phyloP scores from a whole-genome alignment of 2,113 vertebrate genomes.

The Amblyopsis rosae region DNA sequence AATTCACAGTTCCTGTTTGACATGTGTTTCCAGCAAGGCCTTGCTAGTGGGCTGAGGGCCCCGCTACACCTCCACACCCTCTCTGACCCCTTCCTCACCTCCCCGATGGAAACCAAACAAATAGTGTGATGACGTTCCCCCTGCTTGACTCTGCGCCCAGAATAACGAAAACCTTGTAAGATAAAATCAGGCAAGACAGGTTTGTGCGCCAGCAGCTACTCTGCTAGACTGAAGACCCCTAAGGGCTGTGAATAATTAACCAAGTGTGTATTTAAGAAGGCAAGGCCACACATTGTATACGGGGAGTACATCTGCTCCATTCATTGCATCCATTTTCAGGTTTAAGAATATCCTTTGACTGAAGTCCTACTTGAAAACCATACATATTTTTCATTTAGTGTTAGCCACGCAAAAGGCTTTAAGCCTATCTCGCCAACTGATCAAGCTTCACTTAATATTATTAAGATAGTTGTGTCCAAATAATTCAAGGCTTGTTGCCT shows the following conservation, averaged over 20 bases:
- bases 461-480: no score
- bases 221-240: slow-evolving; percentile 47
- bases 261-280: slow-evolving; percentile 46
- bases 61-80: slow-evolving; percentile 41
- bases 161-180: slow-evolving; percentile 49
- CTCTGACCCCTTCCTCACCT: slow-evolving; percentile 50
- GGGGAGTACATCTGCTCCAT: neutral
- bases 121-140: slow-evolving; percentile 36
- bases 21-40: slow-evolving; percentile 73
- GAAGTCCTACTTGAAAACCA: no score
- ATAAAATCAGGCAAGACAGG: slow-evolving; percentile 65
- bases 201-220: slow-evolving; percentile 44
- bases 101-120: slow-evolving; percentile 38
- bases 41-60: slow-evolving; percentile 11
- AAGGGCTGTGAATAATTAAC: slow-evolving; percentile 59
- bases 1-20: slow-evolving; percentile 79
- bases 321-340: slow-evolving; percentile 17
- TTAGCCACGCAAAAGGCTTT: no score
- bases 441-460: no score
- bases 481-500: no score
- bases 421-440: no score
- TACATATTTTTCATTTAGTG: no score
- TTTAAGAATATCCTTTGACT: neutral
- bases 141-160: slow-evolving; percentile 48
- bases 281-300: neutral